Evolutionary conservation across 30 jellyfish, hydroid and myxozoan genomes (phyloP), one percentile per base, ranked within the genome.

Genomic region (Aurelia aurita): DNA sequence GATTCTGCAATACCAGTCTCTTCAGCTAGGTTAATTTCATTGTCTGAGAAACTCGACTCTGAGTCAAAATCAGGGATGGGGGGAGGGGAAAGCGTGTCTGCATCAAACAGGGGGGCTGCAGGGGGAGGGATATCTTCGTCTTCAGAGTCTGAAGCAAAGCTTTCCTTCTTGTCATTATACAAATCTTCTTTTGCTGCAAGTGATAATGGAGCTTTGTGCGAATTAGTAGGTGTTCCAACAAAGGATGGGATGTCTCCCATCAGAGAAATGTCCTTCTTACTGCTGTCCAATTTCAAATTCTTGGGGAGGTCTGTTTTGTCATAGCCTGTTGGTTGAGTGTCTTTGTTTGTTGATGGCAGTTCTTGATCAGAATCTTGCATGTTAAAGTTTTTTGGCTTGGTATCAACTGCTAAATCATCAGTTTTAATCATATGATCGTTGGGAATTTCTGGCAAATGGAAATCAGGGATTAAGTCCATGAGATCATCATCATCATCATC

Each of bases 91-190:
- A 18, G 11, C 10, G 35, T 23, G n/a, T 64, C 51, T 9, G 23
- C 64, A 69, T 69, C 61, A 31, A 69, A 69, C 25, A 69, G 20
- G 18, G 80, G 80, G 12, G 80, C 80, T 69, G 61, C 60, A 21
- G 61, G 59, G 35, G 61, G 80, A 29, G 80, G 80, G 43, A 45
- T 35, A 32, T 23, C 61, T 14, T 34, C 60, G 5, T 23, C 32
- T 5, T 27, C 25, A 11, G 18, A 13, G 16, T 69, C 61, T 3
- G 11, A 29, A 16, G 32, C 80, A 35, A 19, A 9, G 51, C 67
- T 55, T 55, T 39, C 51, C 12, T 3, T 7, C 13, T 39, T 8
- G 15, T 39, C 51, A 39, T 39, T 39, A 4, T 4, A 9, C 9
- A 15, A 8, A 4, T 39, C 15, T 39, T 39, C 51, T 39, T 39